These are phyloP conservation scores for Linnaemya tessellans DNA, from an alignment of 2,888 invertebrate species.

Conservation along the genomic window DNA sequence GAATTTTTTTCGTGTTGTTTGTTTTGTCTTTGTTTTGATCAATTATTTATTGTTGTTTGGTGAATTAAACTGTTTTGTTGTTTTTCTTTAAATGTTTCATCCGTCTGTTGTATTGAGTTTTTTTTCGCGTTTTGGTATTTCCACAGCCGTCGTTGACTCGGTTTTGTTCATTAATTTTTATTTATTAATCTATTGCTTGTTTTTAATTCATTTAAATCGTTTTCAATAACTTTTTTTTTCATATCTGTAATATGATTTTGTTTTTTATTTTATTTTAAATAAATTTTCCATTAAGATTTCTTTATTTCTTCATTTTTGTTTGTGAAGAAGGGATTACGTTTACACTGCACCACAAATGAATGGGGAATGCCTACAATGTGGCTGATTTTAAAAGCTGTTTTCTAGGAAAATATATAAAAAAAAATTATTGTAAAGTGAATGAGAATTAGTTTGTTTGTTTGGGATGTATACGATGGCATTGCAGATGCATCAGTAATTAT, in stretches of 20 bases:
- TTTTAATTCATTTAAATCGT: constrained; percentile 49
- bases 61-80: constrained; percentile 23
- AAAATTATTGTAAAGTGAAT: no score
- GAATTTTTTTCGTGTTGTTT: no score
- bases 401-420: no score
- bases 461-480: no score
- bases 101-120: constrained; percentile 11
- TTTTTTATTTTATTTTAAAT: constrained; percentile 14
- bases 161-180: neutral
- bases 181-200: constrained; percentile 20
- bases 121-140: neutral
- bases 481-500: no score
- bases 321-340: constrained; percentile 32
- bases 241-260: neutral
- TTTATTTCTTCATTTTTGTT: constrained; percentile 1
- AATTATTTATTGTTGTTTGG: constrained; percentile 24
- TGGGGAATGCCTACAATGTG: neutral
- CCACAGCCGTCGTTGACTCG: neutral
- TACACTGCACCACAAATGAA: neutral
- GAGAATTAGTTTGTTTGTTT: no score
- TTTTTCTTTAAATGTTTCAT: constrained; percentile 19
- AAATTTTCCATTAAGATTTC: neutral
- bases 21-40: constrained; percentile 40
- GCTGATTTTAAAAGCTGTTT: no score
- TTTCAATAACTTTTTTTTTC: constrained; percentile 21